Evolutionary conservation across 2,888 invertebrate species (phyloP), one percentile per base, ranked within the genome.

Genomic region (Ganaspis brasiliensis): DNA sequence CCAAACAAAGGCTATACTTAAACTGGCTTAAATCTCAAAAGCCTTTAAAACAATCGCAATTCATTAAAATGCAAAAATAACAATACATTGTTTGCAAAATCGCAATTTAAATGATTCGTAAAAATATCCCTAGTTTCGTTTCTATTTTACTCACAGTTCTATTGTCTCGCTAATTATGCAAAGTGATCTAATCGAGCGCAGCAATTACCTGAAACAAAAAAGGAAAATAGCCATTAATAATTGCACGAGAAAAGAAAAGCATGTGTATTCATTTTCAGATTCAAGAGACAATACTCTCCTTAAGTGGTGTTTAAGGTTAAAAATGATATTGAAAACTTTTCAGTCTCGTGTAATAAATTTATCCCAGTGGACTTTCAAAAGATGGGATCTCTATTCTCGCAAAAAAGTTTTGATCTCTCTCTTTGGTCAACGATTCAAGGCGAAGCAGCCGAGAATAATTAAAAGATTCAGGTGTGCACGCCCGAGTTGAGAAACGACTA

Each of bases 121-220:
- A 56, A 56, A 6, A 31, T 31, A 31, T 4, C 6, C 6, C 31
- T 4, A 31, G 31, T 3, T 24, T 57, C 1, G 6, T 57, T 57
- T 14, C 6, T 26, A 26, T 40, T 67, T 45, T 10, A 67, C 67
- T 67, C 40, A 67, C 67, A 3, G 9, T 24, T 45, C 67, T 24
- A 67, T 21, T 67, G 21, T 45, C 14, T 4, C 3, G 12, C 1
- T 24, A 45, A 31, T 35, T 8, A 24, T 8, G 2, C 0, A 56
- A 12, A 31, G 10, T 16, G 24, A 63, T 40, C 14, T 8, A 59
- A 59, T 24, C 12, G n/a, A 26, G 31, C 16, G 24, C 45, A 57
- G 55, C 35, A 73, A 61, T 83, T 84, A 86, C 86, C 85, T 85
- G 83, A 57, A 85, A 86, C 82, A 83, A 72, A 79, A 83, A 79